Evolutionary conservation across 2,113 vertebrate genomes (phyloP).

Genomic region (Turdus rufiventris): DNA sequence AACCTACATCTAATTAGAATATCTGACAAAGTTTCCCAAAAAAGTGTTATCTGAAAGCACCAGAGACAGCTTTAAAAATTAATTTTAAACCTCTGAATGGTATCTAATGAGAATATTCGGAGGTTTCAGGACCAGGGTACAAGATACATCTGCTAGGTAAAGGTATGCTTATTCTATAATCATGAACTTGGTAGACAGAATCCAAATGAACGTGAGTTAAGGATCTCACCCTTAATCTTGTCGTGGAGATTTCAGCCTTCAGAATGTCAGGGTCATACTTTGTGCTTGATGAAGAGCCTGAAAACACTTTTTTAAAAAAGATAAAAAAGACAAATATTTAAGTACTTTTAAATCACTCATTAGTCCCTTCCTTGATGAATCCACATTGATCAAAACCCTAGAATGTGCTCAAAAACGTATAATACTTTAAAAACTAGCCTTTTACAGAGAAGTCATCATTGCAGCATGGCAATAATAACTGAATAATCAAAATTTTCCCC

Average conservation of each 20-base stretch:
- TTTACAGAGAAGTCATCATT: background rate
- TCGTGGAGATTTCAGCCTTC: conserved; percentile 87
- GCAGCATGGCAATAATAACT: background rate
- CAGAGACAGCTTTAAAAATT: background rate
- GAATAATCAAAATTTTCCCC: background rate
- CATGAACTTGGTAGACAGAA: background rate
- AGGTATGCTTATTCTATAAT: background rate
- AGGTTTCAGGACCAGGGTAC: background rate
- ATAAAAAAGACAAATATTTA: background rate
- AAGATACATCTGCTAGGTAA: background rate
- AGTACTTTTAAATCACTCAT: background rate
- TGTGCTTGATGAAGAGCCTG: conserved; percentile 84
- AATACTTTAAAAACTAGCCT: background rate
- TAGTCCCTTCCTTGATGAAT: background rate
- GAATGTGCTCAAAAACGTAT: background rate
- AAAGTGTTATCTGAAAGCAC: background rate
- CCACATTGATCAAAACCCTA: background rate
- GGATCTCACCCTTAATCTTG: conserved; percentile 81
- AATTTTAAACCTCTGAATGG: background rate
- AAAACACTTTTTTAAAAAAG: conserved; percentile 75
- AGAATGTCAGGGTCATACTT: conserved; percentile 87
- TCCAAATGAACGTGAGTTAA: background rate
- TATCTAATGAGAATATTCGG: background rate
- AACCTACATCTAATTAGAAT: background rate
- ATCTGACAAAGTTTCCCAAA: background rate